These are phyloP conservation scores for Chascanopsetta lugubris DNA, from an alignment of 2,113 vertebrate genomes.

Conservation along the genomic window DNA sequence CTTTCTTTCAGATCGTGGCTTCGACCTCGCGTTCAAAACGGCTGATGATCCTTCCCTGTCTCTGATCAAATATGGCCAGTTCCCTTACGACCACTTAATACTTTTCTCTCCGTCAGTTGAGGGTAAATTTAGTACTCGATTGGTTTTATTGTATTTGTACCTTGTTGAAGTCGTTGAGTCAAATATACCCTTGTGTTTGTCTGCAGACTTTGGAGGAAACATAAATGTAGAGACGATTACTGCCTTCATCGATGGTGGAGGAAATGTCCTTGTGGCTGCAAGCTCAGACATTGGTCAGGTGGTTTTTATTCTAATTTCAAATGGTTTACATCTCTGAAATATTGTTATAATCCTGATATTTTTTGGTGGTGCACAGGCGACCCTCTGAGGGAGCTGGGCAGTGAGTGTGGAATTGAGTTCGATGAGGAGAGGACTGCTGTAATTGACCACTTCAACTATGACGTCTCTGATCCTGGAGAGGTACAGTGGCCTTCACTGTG, in stretches of 20 bases:
- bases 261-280: slow-evolving; percentile 93
- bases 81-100: slow-evolving; percentile 93
- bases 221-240: slow-evolving; percentile 97
- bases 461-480: slow-evolving; percentile 93
- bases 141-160: not conserved
- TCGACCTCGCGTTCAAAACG: slow-evolving; percentile 92
- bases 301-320: not conserved
- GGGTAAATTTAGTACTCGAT: slow-evolving; percentile 75
- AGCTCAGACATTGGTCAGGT: slow-evolving; percentile 93
- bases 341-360: not conserved
- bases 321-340: not conserved
- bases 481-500: slow-evolving; percentile 62
- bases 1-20: slow-evolving; percentile 87
- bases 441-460: slow-evolving; percentile 97
- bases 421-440: slow-evolving; percentile 97
- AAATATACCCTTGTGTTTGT: not conserved
- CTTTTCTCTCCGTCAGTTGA: slow-evolving; percentile 96
- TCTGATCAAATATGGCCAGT: slow-evolving; percentile 96
- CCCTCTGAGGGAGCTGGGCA: slow-evolving; percentile 94
- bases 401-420: slow-evolving; percentile 97
- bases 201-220: slow-evolving; percentile 96
- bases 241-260: slow-evolving; percentile 93
- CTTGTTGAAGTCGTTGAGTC: not conserved
- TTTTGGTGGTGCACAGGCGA: slow-evolving; percentile 82
- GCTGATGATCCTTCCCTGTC: slow-evolving; percentile 93